Conservation (phyloP, 35 echinoderm and acorn worm genomes). For the Stichopus chloronotus region DNA sequence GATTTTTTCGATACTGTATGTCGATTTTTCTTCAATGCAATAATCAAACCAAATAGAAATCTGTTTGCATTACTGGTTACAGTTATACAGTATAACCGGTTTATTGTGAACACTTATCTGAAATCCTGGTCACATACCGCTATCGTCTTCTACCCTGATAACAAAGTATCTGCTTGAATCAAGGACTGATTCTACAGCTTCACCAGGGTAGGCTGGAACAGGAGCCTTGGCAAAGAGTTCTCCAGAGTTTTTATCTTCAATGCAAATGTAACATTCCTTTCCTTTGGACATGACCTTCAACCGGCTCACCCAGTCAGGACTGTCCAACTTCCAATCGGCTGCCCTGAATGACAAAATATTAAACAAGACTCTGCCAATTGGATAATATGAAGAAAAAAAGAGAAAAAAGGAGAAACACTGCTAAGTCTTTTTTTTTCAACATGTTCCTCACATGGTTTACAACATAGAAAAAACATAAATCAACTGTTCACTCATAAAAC, state of each 20-base stretch:
- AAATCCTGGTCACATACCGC: slow-evolving; percentile 34
- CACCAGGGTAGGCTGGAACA: slow-evolving; percentile 73
- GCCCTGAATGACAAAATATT: slow-evolving; percentile 65
- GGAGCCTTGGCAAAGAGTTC: slow-evolving; percentile 91
- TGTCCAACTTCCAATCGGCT: slow-evolving; percentile 92
- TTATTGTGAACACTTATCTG: background rate
- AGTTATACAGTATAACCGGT: no score
- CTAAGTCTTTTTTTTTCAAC: no score
- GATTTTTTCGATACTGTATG: no score
- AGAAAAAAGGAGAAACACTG: no score
- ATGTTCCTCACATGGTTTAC: no score
- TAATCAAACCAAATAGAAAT: no score
- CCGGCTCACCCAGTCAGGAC: slow-evolving; percentile 81
- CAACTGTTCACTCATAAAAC: no score
- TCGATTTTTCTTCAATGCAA: no score
- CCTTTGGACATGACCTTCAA: slow-evolving; percentile 61
- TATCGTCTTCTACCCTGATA: slow-evolving; percentile 81
- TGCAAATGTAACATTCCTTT: slow-evolving; percentile 70
- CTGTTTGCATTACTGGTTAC: no score
- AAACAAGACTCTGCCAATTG: background rate
- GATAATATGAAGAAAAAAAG: background rate
- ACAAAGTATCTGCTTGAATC: slow-evolving; percentile 98
- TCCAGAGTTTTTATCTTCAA: slow-evolving; percentile 87
- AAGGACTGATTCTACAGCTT: slow-evolving; percentile 83
- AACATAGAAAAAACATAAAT: no score